Evolutionary conservation across 2,113 vertebrate species (phyloP), one percentile per base, ranked within the genome.

Genomic region (Hypocryptadius cinnamomeus): DNA sequence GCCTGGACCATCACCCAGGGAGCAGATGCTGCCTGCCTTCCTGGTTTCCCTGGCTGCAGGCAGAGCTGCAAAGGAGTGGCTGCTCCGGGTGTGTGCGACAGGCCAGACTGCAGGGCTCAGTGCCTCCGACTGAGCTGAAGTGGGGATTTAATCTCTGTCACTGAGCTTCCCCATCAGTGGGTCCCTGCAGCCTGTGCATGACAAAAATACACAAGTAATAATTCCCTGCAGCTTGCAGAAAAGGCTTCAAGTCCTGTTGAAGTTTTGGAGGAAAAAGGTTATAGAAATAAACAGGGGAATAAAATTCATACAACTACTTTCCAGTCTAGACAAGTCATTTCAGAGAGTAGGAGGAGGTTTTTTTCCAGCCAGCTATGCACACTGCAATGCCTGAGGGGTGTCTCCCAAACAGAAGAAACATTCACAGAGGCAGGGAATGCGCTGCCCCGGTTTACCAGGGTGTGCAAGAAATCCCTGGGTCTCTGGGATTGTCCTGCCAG

Each of bases 71-170:
- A 83, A 53, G 56, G 56, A 85, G 69, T 12, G 2, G 30, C 47
- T 85, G 78, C 44, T 40, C 48, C 0, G 0, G 35, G 39, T 1
- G 1, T 21, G 50, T 45, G 31, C 0, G 1, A 21, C 33, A 40
- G 24, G 23, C 31, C 48, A n/a, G 81, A 45, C 33, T 4, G 5
- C 45, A 61, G 74, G 53, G 45, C 40, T 30, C 22, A 6, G 31
- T 11, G 25, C 15, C 60, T n/a, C 2, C 0, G 2, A 22, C 17
- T n/a, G 60, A 78, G 64, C 50, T 63, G 45, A 68, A 57, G 40
- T 6, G 19, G 24, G n/a, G 24, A 56, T 60, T 85, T 89, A 37
- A 53, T 78, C 60, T 78, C 65, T 50, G 45, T 9, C 72, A 71
- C 40, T 13, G 33, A 66, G 51, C 15, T 23, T 90, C 24, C 18